phyloP scores from a whole-genome alignment of 2,888 invertebrate species.

The Drosophila glabriapex region DNA sequence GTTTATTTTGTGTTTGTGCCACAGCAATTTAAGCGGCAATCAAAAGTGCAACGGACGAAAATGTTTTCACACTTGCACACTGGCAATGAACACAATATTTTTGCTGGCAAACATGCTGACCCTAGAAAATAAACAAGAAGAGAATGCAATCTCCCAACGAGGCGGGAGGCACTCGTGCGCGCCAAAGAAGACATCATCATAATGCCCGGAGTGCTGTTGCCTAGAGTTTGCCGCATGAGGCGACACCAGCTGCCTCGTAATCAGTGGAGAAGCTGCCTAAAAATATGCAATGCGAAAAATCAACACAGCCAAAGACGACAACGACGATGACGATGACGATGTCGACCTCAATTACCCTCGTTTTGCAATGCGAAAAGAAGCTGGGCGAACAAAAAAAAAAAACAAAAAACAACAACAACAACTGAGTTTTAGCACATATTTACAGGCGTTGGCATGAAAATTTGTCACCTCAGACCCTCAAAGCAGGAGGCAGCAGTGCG shows the following conservation, averaged over 20 bases:
- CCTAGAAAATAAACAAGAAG: conserved; percentile 72
- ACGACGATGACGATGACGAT: conserved; percentile 40
- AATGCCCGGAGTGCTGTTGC: conserved; percentile 56
- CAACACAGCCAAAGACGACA: conserved; percentile 65
- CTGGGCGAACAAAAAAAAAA: conserved; percentile 37
- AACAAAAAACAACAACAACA: conserved; percentile 44
- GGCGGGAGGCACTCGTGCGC: conserved; percentile 67
- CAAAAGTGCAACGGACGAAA: conserved; percentile 72
- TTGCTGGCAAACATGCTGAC: conserved; percentile 77
- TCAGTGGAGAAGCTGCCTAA: conserved; percentile 64
- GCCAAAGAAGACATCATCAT: conserved; percentile 71
- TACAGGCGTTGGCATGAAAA: conserved; percentile 79
- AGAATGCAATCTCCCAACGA: conserved; percentile 51
- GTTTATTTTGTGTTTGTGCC: conserved; percentile 39
- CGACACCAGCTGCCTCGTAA: conserved; percentile 48
- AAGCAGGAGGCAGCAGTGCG: conserved; percentile 43
- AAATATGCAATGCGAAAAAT: conserved; percentile 79
- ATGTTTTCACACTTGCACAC: conserved; percentile 72
- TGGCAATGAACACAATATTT: conserved; percentile 63
- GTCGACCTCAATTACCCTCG: conserved; percentile 78
- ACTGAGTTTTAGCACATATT: conserved; percentile 67
- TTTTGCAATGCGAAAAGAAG: conserved; percentile 58
- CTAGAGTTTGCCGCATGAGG: conserved; percentile 41
- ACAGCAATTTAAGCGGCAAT: conserved; percentile 71
- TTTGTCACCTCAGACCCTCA: conserved; percentile 74